Base-by-base conservation (phyloP, 2,113 vertebrate species). In the Paedocypris sp. region DNA sequence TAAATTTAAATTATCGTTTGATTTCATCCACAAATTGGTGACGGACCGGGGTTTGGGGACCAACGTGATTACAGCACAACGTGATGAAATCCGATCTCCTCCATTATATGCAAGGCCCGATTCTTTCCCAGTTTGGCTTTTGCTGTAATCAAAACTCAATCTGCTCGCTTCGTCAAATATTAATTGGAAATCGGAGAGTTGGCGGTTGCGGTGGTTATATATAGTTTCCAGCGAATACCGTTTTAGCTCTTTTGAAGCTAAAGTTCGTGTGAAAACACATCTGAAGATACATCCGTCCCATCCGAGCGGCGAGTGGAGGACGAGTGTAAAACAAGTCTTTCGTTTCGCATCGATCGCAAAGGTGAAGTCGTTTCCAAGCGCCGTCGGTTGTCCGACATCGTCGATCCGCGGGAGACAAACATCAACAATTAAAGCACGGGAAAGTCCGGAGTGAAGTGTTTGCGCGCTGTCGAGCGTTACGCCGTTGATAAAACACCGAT, bases 401-500 rank as follows among this genome's bases (percentile, higher is more conserved):
- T 15, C 33, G 16, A 36, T 20, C 19, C 0, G 6, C 33, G 31
- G 36, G 49, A 67, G 53, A 36, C 39, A 75, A 77, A 75, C 66
- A 70, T 75, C 68, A 66, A 67, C 74, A 57, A 57, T 71, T 77
- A 67, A 69, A 73, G 67, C 48, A 41, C 64, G 72, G 25, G 67
- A 67, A 75, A 77, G 74, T 71, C 75, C 66, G 69, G 68, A 65
- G 64, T 73, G 75, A 67, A 64, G 63, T 36, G 51, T 70, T 71
- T 74, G 71, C 78, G 73, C 75, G 77, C 76, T 75, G 60, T 77
- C 75, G 73, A 79, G 78, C 83, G 80, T 77, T 83, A 77, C 80
- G 82, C 80, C 77, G 83, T 85, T 83, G 76, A 86, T 83, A 75
- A 78, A 71, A 75, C 69, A 49, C 23, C 68, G 74, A 79, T 80